A percentile compares a stretch with the other conserved stretches of the same genome.
These are phyloP conservation scores for Cosmopolites sordidus DNA, from an alignment of 2,888 invertebrate species.

Conservation along the genomic window DNA sequence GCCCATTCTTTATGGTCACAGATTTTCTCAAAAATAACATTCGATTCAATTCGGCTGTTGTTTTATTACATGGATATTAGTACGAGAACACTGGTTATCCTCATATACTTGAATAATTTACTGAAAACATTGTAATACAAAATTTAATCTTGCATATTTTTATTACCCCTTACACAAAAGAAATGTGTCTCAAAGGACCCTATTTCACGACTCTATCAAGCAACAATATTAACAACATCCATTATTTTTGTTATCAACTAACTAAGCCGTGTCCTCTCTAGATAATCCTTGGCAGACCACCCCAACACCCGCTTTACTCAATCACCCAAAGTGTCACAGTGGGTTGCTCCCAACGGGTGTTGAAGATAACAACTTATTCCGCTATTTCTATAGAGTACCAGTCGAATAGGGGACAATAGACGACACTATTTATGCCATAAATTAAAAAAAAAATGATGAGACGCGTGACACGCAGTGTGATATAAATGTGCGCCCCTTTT, in stretches of 20 bases:
- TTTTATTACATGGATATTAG: too few species aligned
- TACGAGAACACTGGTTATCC: too few species aligned
- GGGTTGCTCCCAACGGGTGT: slow-evolving; percentile 22
- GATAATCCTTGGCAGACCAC: neutral
- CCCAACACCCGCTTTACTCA: slow-evolving; percentile 21
- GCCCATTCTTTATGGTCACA: too few species aligned
- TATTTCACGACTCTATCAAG: too few species aligned
- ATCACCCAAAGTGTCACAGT: slow-evolving; percentile 24
- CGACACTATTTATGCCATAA: slow-evolving; percentile 19
- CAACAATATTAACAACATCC: neutral
- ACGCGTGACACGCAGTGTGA: neutral
- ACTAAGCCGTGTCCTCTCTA: neutral
- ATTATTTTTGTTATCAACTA: neutral
- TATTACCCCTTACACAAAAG: too few species aligned
- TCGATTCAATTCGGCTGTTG: too few species aligned
- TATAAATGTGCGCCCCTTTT: too few species aligned
- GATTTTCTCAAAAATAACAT: too few species aligned
- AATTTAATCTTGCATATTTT: too few species aligned
- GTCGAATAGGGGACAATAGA: slow-evolving; percentile 4
- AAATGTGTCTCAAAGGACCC: too few species aligned
- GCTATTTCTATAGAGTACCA: slow-evolving; percentile 22
- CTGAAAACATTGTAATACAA: too few species aligned
- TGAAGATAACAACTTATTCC: slow-evolving; percentile 26
- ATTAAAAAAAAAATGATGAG: slow-evolving; percentile 18
- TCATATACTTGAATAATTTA: too few species aligned